Conservation (phyloP, 2,888 invertebrate species). For the Therioaphis trifolii region DNA sequence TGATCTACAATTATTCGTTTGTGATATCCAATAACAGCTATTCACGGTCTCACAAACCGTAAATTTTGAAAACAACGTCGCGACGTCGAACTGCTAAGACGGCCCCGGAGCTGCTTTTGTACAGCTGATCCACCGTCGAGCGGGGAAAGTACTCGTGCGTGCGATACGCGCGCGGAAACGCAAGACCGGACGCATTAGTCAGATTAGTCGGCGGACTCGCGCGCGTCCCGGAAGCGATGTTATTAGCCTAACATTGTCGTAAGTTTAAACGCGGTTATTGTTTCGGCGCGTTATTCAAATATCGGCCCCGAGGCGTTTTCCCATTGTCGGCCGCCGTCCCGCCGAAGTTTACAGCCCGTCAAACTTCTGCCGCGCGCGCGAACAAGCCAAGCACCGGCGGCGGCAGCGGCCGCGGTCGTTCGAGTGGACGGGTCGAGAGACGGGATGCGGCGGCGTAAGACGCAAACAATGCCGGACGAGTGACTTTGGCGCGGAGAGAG, state of each 20-base stretch:
- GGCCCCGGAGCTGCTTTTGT: slow-evolving; percentile 5
- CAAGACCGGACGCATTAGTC: slow-evolving; percentile 57
- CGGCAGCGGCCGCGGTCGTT: not conserved
- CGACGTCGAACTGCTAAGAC: not conserved
- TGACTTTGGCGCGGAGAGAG: too few relatives aligned
- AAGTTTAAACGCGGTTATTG: slow-evolving; percentile 43
- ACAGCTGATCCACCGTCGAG: not conserved
- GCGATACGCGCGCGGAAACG: too few relatives aligned
- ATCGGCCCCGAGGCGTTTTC: slow-evolving; percentile 48
- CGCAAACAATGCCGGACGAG: slow-evolving; percentile 28
- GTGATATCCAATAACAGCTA: too few relatives aligned
- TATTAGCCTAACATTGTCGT: slow-evolving; percentile 55
- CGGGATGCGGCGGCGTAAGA: slow-evolving; percentile 8
- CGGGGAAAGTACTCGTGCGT: not conserved
- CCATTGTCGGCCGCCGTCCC: slow-evolving; percentile 29
- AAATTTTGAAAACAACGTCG: not conserved
- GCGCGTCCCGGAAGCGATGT: slow-evolving; percentile 28
- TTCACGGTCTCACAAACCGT: too few relatives aligned
- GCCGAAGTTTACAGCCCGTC: too few relatives aligned
- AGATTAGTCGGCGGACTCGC: slow-evolving; percentile 50
- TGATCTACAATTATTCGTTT: too few relatives aligned
- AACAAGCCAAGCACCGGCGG: too few relatives aligned
- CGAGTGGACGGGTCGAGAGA: slow-evolving; percentile 31
- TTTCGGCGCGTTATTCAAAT: slow-evolving; percentile 44
- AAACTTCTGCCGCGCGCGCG: too few relatives aligned